A percentile compares a stretch with the other conserved stretches of the same genome.
Conservation (phyloP, 1,140 invertebrate genomes). For the Pseudachorutes palmiensis region DNA sequence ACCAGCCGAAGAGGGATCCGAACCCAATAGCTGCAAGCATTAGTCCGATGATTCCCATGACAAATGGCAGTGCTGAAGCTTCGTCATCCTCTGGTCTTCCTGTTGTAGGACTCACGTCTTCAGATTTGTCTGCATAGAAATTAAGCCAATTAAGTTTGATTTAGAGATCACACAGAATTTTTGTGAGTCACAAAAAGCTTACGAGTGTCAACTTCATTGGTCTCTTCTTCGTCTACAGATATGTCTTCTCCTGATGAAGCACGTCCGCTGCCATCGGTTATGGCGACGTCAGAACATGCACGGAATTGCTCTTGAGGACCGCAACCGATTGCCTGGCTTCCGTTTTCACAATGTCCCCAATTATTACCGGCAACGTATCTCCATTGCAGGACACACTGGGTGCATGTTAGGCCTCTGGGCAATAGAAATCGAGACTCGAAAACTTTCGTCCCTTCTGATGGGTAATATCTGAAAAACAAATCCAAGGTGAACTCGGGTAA, state of each 20-base stretch:
- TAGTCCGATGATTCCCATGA: conserved; percentile 31
- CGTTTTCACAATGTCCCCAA: conserved; percentile 33
- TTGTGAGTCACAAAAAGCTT: conserved; percentile 1
- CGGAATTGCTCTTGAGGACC: conserved; percentile 80
- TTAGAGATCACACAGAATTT: background rate
- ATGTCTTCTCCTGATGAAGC: no score
- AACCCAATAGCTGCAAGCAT: conserved; percentile 30
- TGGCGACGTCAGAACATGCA: conserved; percentile 70
- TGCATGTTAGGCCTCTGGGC: conserved; percentile 59
- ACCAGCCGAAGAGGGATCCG: conserved; percentile 34
- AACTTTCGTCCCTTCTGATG: conserved; percentile 63
- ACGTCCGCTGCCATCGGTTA: conserved; percentile 47
- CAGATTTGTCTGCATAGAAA: conserved; percentile 33
- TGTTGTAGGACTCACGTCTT: conserved; percentile 21
- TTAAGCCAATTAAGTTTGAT: background rate
- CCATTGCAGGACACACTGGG: conserved; percentile 74
- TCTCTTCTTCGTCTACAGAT: conserved; percentile 38
- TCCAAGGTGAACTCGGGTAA: background rate
- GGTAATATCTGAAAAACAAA: conserved; percentile 53
- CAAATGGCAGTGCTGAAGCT: conserved; percentile 30
- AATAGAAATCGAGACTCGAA: conserved; percentile 65
- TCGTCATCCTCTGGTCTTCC: background rate
- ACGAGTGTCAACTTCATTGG: conserved; percentile 22
- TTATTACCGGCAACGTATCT: conserved; percentile 38
- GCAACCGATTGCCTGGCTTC: conserved; percentile 45